Percentiles rank a stretch among this genome's conserved stretches.
Evolutionary conservation across 2,797 vertebrate genomes (phyloP).

Genomic region (Yasuhikotakia modesta): DNA sequence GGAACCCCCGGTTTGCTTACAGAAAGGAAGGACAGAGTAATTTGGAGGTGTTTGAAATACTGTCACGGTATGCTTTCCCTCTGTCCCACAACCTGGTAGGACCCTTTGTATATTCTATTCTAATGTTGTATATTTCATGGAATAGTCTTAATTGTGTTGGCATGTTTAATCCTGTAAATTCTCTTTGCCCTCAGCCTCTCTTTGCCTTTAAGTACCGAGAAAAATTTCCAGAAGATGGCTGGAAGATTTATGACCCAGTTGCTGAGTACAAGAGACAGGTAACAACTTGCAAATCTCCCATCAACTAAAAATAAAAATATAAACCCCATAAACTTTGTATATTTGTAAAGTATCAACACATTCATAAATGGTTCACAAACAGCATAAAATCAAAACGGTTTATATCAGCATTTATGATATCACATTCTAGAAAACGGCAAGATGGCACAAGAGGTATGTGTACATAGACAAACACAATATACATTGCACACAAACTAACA

Average conservation of each 20-base stretch:
- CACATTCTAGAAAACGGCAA: no score
- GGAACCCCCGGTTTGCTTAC: conserved; percentile 90
- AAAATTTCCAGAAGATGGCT: conserved; percentile 89
- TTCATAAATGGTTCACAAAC: no score
- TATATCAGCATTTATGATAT: no score
- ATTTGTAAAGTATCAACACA: no score
- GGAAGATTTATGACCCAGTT: conserved; percentile 92
- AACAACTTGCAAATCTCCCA: conserved; percentile 13
- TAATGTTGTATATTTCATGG: background rate
- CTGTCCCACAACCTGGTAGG: conserved; percentile 85
- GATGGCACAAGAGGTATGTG: no score
- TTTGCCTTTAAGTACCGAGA: conserved; percentile 94
- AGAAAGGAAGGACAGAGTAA: conserved; percentile 86
- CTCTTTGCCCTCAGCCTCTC: conserved; percentile 71
- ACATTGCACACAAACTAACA: no score
- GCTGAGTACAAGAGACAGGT: conserved; percentile 94
- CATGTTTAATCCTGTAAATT: background rate
- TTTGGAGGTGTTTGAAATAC: conserved; percentile 84
- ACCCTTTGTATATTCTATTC: no score
- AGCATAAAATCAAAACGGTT: no score
- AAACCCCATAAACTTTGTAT: no score
- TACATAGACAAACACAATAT: no score
- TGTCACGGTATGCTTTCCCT: conserved; percentile 85
- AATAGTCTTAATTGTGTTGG: background rate
- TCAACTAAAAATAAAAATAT: no score